Base-by-base conservation (phyloP, 2,888 invertebrate genomes). In the Hecatera dysodea region DNA sequence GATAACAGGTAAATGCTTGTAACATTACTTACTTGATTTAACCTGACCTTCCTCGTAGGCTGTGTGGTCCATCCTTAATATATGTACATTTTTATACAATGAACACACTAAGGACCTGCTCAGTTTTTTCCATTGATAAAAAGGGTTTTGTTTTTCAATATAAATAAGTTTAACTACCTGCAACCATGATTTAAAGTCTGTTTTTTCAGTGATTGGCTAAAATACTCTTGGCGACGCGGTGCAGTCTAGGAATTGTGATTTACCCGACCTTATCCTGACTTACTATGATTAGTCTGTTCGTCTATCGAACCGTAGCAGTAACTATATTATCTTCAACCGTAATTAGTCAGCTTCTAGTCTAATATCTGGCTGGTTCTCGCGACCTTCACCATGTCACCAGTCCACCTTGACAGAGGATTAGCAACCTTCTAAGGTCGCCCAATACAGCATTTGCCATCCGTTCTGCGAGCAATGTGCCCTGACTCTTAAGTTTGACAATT, bases 1-100 rank as follows among this genome's bases (percentile, higher is more conserved):
- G 19, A 19, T 48, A 48, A 44, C 36, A 71, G 53, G 65, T 57
- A 71, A 46, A 62, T 72, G 24, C 50, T 73, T 73, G 44, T 64
- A 19, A 57, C 22, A 56, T 33, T 36, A 44, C 15, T 72, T 63
- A 55, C 36, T 52, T 64, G 64, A 64, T 64, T 64, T 56, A 36
- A 44, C 65, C 42, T 50, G 42, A 56, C 27, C 48, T 44, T 56
- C 6, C 27, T 33, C 63, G 19, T 22, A 33, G 17, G n/a, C 15
- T 22, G 17, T 57, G 8, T 22, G 2, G 17, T 72, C 29, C 29
- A 19, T 39, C 7, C 36, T 12, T n/a, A 33, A 55, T n/a, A n/a
- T 53, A 19, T n/a, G n/a, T 33, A 33, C 33, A 33, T 19, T 44
- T 9, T 17, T 17, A 53, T 17, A 29, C 9, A 27, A 4, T 52